Evolutionary conservation across 2,888 invertebrate genomes (phyloP).

Genomic region (Leptinotarsa rubiginosa): DNA sequence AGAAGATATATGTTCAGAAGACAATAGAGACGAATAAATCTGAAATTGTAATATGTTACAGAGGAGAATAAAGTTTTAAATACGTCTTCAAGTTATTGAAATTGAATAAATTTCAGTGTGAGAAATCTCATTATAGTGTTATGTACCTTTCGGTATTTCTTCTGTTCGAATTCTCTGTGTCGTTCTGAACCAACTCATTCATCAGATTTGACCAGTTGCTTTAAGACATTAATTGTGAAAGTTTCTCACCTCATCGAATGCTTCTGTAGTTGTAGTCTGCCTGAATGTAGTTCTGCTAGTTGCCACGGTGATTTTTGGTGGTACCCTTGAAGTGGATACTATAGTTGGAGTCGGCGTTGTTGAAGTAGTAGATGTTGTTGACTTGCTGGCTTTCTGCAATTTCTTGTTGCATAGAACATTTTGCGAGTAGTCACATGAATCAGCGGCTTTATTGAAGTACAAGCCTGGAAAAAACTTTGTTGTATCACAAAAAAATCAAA

Average conservation of each 20-base stretch:
- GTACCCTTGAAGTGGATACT: conserved; percentile 50
- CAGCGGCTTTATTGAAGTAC: conserved; percentile 90
- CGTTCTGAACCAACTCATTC: no score
- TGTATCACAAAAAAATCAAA: background rate
- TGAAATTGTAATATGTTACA: no score
- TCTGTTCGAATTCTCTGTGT: no score
- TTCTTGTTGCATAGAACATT: conserved; percentile 85
- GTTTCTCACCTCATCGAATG: conserved; percentile 51
- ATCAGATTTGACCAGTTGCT: no score
- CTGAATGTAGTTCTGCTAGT: conserved; percentile 61
- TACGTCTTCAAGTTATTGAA: no score
- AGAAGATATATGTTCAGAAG: no score
- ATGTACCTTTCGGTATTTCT: no score
- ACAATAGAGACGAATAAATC: no score
- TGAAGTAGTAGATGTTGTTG: conserved; percentile 69
- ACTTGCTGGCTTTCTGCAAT: conserved; percentile 66
- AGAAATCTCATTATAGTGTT: no score
- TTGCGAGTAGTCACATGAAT: conserved; percentile 91
- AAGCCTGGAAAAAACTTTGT: conserved; percentile 71
- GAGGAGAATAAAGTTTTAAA: no score
- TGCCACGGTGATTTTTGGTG: conserved; percentile 63
- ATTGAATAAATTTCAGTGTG: no score
- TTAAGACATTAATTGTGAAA: background rate
- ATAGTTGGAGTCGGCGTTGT: conserved; percentile 65
- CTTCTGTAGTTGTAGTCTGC: conserved; percentile 57